A percentile compares a stretch with the other conserved stretches of the same genome.
These are phyloP conservation scores for Cenopis cana DNA, from an alignment of 2,888 invertebrate species.

Conservation along the genomic window DNA sequence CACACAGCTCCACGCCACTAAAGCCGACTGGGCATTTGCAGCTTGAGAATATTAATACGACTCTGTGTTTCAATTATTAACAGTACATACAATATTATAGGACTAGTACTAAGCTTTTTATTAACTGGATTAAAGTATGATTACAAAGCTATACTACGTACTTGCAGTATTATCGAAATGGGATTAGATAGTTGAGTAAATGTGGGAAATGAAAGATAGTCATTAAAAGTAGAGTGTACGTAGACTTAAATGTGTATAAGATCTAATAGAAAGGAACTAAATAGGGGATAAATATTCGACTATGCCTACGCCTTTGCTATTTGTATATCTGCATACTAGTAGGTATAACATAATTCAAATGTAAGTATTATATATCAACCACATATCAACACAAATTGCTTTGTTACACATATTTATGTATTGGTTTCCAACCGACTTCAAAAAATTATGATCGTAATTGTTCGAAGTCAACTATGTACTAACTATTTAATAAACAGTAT, in stretches of 20 bases:
- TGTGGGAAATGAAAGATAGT: not conserved
- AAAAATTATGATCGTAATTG: not conserved
- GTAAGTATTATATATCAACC: too few relatives aligned
- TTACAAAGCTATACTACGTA: not conserved
- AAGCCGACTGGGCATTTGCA: too few relatives aligned
- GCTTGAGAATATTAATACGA: too few relatives aligned
- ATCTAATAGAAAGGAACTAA: not conserved
- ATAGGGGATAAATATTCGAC: too few relatives aligned
- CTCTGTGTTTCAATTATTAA: too few relatives aligned
- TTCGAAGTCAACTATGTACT: slow-evolving; percentile 5
- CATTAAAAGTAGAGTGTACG: not conserved
- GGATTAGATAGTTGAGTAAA: not conserved
- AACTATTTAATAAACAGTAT: not conserved
- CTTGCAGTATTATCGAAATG: not conserved
- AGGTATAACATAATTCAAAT: too few relatives aligned
- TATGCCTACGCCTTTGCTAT: not conserved
- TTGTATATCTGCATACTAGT: not conserved
- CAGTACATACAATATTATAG: too few relatives aligned
- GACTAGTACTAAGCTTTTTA: too few relatives aligned
- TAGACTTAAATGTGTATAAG: not conserved
- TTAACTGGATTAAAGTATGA: not conserved
- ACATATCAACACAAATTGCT: not conserved
- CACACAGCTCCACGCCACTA: too few relatives aligned
- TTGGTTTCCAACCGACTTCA: not conserved
- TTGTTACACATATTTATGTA: not conserved